phyloP scores from a whole-genome alignment of 2,113 vertebrate genomes.

The Puffinus mauretanicus region DNA sequence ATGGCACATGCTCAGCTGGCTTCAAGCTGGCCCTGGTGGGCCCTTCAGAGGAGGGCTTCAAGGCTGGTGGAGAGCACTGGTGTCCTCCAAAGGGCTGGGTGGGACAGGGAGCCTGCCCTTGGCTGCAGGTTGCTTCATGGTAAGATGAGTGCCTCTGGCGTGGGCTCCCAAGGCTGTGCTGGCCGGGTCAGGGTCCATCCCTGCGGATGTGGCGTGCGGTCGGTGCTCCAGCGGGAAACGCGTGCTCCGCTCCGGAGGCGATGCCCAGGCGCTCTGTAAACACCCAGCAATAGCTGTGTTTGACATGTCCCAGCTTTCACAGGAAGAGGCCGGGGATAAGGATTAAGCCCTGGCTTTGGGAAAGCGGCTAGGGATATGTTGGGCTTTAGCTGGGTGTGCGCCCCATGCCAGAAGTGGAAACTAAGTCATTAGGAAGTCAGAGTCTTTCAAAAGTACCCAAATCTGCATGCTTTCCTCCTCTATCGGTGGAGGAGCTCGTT shows the following conservation, averaged over 20 bases:
- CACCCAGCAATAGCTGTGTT: neutral
- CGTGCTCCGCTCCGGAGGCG: rapidly evolving
- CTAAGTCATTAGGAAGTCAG: neutral
- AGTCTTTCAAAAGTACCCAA: neutral
- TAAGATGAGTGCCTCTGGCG: too few relatives aligned
- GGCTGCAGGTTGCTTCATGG: neutral
- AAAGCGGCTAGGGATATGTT: neutral
- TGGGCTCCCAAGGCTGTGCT: neutral
- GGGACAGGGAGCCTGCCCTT: neutral
- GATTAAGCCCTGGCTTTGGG: neutral
- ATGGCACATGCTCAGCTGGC: neutral
- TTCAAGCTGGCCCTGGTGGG: neutral
- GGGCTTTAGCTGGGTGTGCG: neutral
- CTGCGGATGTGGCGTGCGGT: rapidly evolving
- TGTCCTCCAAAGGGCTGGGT: neutral
- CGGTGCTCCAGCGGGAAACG: neutral
- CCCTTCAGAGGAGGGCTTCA: neutral
- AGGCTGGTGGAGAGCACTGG: neutral
- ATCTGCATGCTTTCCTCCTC: neutral
- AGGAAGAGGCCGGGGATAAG: neutral
- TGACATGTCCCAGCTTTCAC: neutral
- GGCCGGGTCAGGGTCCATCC: neutral
- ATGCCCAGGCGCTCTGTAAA: neutral
- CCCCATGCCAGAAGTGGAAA: neutral
- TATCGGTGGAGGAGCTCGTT: neutral